phyloP scores from a whole-genome alignment of 2,888 invertebrate species.

The Capitulum mitella region DNA sequence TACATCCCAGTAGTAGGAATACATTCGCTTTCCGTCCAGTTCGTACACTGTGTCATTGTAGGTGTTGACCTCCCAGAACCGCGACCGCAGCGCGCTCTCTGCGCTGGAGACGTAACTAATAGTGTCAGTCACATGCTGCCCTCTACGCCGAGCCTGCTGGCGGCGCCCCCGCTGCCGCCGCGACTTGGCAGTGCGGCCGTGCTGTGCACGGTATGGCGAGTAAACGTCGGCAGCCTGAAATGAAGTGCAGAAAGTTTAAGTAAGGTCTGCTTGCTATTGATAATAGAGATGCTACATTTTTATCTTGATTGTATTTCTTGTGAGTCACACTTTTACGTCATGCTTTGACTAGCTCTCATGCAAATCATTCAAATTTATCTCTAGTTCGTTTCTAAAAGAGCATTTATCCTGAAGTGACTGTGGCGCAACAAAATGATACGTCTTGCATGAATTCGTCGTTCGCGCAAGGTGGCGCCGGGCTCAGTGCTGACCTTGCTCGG shows the following conservation, averaged over 20 bases:
- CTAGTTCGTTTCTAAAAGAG: no score
- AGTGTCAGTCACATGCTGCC: background rate
- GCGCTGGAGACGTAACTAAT: background rate
- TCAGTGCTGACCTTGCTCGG: background rate
- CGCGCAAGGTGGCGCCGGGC: no score
- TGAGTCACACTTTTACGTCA: no score
- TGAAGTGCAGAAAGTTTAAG: no score
- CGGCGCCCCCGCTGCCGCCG: background rate
- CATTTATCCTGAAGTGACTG: no score
- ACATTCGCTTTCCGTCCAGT: background rate
- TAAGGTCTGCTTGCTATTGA: no score
- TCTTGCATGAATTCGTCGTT: no score
- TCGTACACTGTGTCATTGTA: slow-evolving; percentile 10
- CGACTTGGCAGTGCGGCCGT: background rate
- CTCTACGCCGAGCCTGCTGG: background rate
- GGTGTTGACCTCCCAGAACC: background rate
- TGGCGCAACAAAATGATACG: no score
- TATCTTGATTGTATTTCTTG: no score
- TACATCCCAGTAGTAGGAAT: slow-evolving; percentile 15
- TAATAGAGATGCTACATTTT: no score
- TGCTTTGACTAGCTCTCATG: no score
- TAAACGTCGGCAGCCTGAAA: background rate
- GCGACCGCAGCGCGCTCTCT: background rate
- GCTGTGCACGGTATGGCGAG: background rate
- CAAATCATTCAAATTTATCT: no score